Percentiles rank a stretch among this genome's conserved stretches.
phyloP scores from a whole-genome alignment of 2,113 vertebrate species.

The Halcyon malimbica region DNA sequence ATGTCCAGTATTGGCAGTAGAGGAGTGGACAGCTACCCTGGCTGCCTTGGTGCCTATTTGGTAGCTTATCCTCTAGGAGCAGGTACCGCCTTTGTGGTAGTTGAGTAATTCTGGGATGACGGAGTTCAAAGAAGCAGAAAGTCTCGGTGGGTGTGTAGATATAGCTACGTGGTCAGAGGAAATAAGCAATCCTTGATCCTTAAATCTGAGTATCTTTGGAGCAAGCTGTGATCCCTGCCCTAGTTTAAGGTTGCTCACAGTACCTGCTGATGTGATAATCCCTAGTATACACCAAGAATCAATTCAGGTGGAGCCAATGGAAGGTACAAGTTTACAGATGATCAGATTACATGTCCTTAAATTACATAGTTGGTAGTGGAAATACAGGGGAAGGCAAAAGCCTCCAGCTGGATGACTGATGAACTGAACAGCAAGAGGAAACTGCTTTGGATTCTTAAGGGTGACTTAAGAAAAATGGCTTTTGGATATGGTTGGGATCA shows the following conservation, averaged over 20 bases:
- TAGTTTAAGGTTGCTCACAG: neutral
- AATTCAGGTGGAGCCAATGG: neutral
- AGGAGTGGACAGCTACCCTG: neutral
- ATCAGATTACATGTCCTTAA: neutral
- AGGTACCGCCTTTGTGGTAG: neutral
- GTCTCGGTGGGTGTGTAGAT: neutral
- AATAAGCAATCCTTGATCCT: neutral
- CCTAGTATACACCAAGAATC: neutral
- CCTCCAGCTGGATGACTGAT: neutral
- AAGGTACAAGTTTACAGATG: neutral
- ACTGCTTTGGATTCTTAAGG: neutral
- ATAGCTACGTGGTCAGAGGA: neutral
- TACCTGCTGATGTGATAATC: neutral
- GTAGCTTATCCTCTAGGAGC: neutral
- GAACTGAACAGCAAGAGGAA: neutral
- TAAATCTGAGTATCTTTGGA: neutral
- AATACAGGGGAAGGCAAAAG: neutral
- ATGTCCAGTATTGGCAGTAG: neutral
- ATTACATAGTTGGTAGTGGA: neutral
- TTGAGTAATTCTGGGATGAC: neutral
- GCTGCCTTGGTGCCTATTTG: neutral
- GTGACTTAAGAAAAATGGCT: neutral
- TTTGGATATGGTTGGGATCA: neutral
- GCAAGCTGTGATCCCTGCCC: neutral
- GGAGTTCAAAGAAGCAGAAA: neutral